phyloP scores from a whole-genome alignment of 2,113 vertebrate species.

The Chroicocephalus ridibundus region DNA sequence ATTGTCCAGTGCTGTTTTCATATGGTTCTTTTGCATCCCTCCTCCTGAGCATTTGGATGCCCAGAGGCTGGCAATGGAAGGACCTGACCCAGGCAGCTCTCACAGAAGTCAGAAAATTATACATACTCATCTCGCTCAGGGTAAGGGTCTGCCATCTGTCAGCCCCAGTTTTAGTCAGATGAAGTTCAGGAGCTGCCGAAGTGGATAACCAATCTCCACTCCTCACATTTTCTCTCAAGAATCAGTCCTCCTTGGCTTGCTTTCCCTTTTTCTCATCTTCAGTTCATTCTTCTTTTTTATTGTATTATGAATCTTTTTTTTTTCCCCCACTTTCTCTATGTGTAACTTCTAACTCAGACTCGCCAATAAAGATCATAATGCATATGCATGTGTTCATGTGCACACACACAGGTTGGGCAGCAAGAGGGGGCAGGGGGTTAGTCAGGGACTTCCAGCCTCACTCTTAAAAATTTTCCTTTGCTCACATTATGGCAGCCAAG shows the following conservation, averaged over 20 bases:
- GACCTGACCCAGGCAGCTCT: not conserved
- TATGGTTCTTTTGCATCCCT: not conserved
- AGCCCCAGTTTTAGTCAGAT: not conserved
- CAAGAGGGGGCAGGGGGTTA: not conserved
- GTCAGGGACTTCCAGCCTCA: not conserved
- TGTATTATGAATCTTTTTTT: not conserved
- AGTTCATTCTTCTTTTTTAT: not conserved
- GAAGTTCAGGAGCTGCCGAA: not conserved
- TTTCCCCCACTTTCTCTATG: not conserved
- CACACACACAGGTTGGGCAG: rapidly evolving
- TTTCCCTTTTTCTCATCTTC: not conserved
- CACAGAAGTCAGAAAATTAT: not conserved
- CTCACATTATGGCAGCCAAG: not conserved
- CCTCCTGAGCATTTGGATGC: not conserved
- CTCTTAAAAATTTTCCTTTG: not conserved
- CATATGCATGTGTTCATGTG: rapidly evolving
- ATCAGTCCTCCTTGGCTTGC: not conserved
- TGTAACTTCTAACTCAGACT: not conserved
- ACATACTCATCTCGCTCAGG: not conserved
- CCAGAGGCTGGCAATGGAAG: not conserved
- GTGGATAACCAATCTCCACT: not conserved
- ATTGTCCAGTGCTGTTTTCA: not conserved
- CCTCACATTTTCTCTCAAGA: not conserved
- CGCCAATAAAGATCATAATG: no score
- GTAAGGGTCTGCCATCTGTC: not conserved